Evolutionary conservation across 2,888 invertebrate genomes (phyloP).

Genomic region (Agonopterix heracliana): DNA sequence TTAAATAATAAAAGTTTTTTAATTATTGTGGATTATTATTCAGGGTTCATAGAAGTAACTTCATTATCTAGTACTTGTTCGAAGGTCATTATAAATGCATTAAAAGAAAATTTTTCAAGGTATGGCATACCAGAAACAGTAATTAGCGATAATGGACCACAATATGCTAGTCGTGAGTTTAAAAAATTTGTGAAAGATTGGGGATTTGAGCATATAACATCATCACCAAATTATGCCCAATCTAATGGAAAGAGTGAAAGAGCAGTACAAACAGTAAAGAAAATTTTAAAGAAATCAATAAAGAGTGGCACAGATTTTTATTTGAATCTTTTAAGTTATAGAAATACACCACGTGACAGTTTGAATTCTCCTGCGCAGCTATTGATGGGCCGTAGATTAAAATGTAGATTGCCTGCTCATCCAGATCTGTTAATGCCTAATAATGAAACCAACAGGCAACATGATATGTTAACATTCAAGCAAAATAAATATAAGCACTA

Average conservation of each 20-base stretch:
- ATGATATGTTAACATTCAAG: not conserved
- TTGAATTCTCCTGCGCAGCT: too few species aligned
- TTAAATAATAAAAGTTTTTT: conserved; percentile 10
- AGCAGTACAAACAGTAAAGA: conserved; percentile 1
- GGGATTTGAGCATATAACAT: conserved; percentile 34
- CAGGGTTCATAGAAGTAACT: conserved; percentile 8
- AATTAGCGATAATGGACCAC: not conserved
- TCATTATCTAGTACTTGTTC: conserved; percentile 16
- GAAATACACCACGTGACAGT: conserved; percentile 13
- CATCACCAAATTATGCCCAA: conserved; percentile 3
- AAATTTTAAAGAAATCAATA: not conserved
- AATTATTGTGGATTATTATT: conserved; percentile 12
- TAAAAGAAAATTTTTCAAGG: not conserved
- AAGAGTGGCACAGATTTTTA: conserved; percentile 1
- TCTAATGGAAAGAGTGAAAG: conserved; percentile 3
- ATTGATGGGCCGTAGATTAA: conserved; percentile 11
- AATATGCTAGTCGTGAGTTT: not conserved
- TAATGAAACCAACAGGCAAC: not conserved
- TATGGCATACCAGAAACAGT: not conserved
- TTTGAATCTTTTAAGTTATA: conserved; percentile 1
- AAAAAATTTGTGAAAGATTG: not conserved
- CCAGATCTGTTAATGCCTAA: not conserved
- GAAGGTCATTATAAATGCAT: not conserved
- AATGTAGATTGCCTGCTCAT: conserved; percentile 6
- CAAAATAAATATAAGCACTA: not conserved